phyloP scores from a whole-genome alignment of 1,140 invertebrate species.

The Goniozus legneri region DNA sequence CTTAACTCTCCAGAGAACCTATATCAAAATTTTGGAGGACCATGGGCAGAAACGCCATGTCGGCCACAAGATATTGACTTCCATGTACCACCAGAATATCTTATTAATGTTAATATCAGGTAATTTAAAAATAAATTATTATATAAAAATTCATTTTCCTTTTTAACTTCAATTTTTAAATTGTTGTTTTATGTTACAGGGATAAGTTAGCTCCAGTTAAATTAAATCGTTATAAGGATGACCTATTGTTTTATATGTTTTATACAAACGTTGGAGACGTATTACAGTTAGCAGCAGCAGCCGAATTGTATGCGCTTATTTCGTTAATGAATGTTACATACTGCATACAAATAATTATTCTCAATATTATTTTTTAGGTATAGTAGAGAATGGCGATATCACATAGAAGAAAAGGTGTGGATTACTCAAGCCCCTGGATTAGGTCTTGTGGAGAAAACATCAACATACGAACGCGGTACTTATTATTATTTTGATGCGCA shows the following conservation, averaged over 20 bases:
- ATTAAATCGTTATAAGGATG: constrained; percentile 96
- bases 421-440: constrained; percentile 95
- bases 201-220: constrained; percentile 94
- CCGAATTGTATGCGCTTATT: constrained; percentile 88
- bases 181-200: constrained; percentile 50
- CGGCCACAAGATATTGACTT: constrained; percentile 98
- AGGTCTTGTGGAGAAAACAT: constrained; percentile 88
- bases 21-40: constrained; percentile 95
- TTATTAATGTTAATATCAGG: constrained; percentile 88
- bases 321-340: constrained; percentile 7
- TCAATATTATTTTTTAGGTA: constrained; percentile 63
- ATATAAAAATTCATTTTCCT: background rate
- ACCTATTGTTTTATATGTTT: constrained; percentile 98
- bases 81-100: constrained; percentile 97
- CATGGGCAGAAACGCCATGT: constrained; percentile 96
- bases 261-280: constrained; percentile 98
- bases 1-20: constrained; percentile 96
- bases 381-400: constrained; percentile 97
- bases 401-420: constrained; percentile 98
- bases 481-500: constrained; percentile 99
- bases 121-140: constrained; percentile 25
- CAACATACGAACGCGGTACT: constrained; percentile 93
- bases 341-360: background rate
- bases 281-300: constrained; percentile 92
- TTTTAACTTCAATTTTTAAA: background rate